Base-by-base conservation (phyloP, 2,888 invertebrate genomes). In the Caenorhabditis doughertyi region DNA sequence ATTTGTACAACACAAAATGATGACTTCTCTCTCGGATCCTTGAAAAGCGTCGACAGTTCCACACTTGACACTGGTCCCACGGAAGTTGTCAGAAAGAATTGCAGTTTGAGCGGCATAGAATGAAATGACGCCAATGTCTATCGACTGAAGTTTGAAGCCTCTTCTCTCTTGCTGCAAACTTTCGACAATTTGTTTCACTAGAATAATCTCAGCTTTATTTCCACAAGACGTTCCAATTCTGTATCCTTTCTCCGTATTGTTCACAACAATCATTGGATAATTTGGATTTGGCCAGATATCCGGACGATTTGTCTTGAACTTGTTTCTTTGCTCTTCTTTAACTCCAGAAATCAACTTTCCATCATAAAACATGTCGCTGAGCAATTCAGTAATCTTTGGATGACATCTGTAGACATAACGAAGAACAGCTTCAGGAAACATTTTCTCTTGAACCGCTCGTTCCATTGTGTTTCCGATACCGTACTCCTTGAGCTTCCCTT, bases 11-110 rank as follows among this genome's bases (percentile, higher is more conserved):
- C 71, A 71, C 0, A 71, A 18, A n/a, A 71, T 49, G n/a, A 71
- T 49, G 2, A 71, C 42, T 13, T 71, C 71, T 13, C 44, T n/a
- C 56, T 71, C 71, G 8, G 58, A 44, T n/a, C 71, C 71, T 25
- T 71, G 71, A 39, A 71, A 71, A 3, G 71, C 42, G 21, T 71
- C 71, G 21, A 71, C 71, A 21, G 71, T 71, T 47, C 71, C 71
- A 29, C 71, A 71, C 39, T 60, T 60, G 60, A 60, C 60, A n/a
- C n/a, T 44, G 13, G 25, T 7, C 4, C 47, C 58, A 18, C 71
- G 58, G 1, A 71, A 29, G 0, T 42, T 49, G 0, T 71, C 71
- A 3, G 49, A 60, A 0, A 71, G 71, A 16, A 71, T n/a, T 3
- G 58, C 35, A 1, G 71, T 56, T 18, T 71, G 71, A 0, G 49